Base-by-base conservation (phyloP, 2,888 invertebrate species). In the Rhodophaea formosa region DNA sequence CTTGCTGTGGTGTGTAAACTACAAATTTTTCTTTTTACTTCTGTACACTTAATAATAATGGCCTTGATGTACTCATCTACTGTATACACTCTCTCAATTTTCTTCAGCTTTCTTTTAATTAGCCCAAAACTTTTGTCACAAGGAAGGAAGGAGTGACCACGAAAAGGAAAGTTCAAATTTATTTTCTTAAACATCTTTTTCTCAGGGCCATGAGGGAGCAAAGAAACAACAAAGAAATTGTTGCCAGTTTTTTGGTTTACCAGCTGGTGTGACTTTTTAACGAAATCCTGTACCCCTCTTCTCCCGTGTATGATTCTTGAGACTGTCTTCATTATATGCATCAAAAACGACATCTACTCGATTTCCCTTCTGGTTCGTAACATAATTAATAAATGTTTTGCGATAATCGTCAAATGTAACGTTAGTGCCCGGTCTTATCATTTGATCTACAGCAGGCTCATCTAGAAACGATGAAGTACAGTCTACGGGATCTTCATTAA, bases 91-190 rank as follows among this genome's bases (percentile, higher is more conserved):
- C 60, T 56, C n/a, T 60, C 60, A 45, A 54, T 60, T 55, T 54
- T 60, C 52, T 60, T 60, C 58, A 57, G 15, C n/a, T n/a, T n/a
- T n/a, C n/a, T n/a, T n/a, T n/a, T n/a, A n/a, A n/a, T n/a, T 17
- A 61, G 49, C 32, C 59, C 61, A 59, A 59, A 59, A 30, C 55
- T 55, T 16, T 57, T 16, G 57, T 61, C 61, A 59, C 61, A 61
- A 15, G 59, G 61, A 53, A 61, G 56, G 16, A 61, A 61, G 15
- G 61, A 61, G 55, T 61, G 59, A 12, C 59, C 61, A 47, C 61
- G 56, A 17, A 61, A 57, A 32, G 59, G 60, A 54, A 57, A 61
- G 15, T 54, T 54, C 57, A 59, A 54, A 45, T 61, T 44, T 32
- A 59, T 61, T 59, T 61, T 61, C 42, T 59, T 61, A 45, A 61